A percentile compares a stretch with the other conserved stretches of the same genome.
Evolutionary conservation across 2,888 invertebrate genomes (phyloP).

Genomic region (Mythimna loreyi): DNA sequence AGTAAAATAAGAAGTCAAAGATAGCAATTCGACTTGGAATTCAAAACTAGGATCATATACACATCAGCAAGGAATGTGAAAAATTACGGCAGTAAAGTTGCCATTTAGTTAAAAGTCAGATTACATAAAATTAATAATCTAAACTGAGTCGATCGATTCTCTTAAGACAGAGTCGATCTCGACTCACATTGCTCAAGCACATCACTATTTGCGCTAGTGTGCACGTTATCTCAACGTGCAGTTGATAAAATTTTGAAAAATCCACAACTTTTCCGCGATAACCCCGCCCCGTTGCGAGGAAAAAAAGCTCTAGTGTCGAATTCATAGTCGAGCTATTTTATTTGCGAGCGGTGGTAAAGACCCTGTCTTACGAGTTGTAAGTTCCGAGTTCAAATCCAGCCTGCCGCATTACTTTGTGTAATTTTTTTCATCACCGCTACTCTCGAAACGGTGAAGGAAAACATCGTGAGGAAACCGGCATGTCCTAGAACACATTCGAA

Average conservation of each 20-base stretch:
- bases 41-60: not conserved
- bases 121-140: not conserved
- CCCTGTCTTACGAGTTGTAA: no score
- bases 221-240: conserved; percentile 79
- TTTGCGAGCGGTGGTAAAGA: no score
- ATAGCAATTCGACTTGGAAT: not conserved
- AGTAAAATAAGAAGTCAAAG: no score
- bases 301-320: conserved; percentile 84
- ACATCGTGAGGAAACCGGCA: no score
- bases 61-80: no score
- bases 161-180: conserved; percentile 61
- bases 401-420: no score
- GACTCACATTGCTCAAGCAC: conserved; percentile 68
- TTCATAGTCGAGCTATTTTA: conserved; percentile 74
- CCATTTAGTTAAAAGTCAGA: not conserved
- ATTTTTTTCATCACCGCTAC: no score
- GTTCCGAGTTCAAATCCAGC: no score
- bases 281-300: conserved; percentile 82
- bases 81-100: not conserved
- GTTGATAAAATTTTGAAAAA: conserved; percentile 91
- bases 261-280: conserved; percentile 90
- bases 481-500: no score
- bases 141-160: conserved; percentile 69
- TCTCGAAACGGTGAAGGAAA: no score
- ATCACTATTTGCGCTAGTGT: conserved; percentile 81